A percentile compares a stretch with the other conserved stretches of the same genome.
These are phyloP conservation scores for Chionoecetes opilio DNA, from an alignment of 1,140 invertebrate species.

Conservation along the genomic window DNA sequence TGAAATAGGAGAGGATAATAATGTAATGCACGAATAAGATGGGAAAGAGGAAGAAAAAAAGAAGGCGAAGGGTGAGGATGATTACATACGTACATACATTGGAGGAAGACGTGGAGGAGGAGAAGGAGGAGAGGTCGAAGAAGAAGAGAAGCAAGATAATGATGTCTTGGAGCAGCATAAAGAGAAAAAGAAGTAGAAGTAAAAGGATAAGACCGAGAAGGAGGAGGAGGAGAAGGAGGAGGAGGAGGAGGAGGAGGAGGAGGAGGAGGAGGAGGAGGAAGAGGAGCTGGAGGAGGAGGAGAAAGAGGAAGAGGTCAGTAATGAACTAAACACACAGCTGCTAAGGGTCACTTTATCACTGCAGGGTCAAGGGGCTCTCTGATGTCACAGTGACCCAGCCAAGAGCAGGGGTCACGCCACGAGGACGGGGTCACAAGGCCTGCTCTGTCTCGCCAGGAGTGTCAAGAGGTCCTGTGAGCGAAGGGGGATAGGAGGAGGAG, in stretches of 20 bases:
- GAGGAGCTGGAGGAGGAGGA: not conserved
- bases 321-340: not conserved
- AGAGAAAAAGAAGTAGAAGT: not conserved
- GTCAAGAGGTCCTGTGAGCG: not conserved
- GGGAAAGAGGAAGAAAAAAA: too few relatives aligned
- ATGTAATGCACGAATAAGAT: too few relatives aligned
- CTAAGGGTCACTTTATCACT: not conserved
- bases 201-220: not conserved
- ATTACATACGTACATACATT: not conserved
- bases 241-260: not conserved
- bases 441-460: not conserved
- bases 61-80: not conserved
- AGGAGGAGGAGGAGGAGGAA: not conserved
- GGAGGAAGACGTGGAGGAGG: not conserved
- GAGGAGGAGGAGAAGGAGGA: not conserved
- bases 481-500: not conserved
- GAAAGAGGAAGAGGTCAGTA: constrained; percentile 31
- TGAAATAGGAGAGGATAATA: too few relatives aligned
- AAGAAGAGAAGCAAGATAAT: too few relatives aligned
- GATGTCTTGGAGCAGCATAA: not conserved
- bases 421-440: not conserved
- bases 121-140: not conserved
- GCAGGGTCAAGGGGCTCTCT: not conserved
- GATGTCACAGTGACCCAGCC: not conserved
- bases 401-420: not conserved